Evolutionary conservation across 1,140 invertebrate genomes (phyloP), one percentile per base, ranked within the genome.

Genomic region (Caerostris darwini): DNA sequence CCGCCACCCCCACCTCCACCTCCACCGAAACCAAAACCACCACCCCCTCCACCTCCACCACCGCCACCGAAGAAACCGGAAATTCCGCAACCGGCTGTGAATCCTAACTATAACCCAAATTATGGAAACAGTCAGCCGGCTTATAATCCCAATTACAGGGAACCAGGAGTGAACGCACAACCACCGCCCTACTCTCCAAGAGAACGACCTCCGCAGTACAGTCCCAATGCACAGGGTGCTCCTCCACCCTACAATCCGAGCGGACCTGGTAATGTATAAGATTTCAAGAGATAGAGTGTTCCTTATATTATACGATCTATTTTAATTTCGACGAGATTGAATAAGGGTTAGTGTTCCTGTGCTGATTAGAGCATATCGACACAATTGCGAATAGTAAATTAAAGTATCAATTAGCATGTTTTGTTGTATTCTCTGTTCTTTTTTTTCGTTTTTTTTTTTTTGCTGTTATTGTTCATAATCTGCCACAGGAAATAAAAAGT

Each of bases 101-200:
- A 86, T 50, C 83, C 83, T 12, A 86, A 86, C 57, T 86, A 59
- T 61, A 86, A 86, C 10, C 56, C 58, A 86, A 59, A 86, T 61
- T 53, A 34, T 34, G 34, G 34, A 54, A 71, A 53, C n/a, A n/a
- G 61, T 77, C 92, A 93, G n/a, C 92, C 92, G 2, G 82, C 92
- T 14, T 61, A 88, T 7, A 93, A 93, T 19, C 92, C 92, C 3
- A 93, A 93, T 57, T 93, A 34, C n/a, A 88, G 59, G 34, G 90
- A 92, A 50, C 56, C 89, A 53, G 6, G 19, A 53, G 14, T 4
- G 3, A 91, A 91, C n/a, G 64, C 69, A 54, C 87, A 90, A n/a
- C 89, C 89, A 7, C 89, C 89, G 0, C 89, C 89, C 50, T 91
- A 91, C 12, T 81, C 69, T 3, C 89, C 89, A 3, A 59, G 69